Conservation (phyloP, 2,797 vertebrate species). For the Chromis chromis region DNA sequence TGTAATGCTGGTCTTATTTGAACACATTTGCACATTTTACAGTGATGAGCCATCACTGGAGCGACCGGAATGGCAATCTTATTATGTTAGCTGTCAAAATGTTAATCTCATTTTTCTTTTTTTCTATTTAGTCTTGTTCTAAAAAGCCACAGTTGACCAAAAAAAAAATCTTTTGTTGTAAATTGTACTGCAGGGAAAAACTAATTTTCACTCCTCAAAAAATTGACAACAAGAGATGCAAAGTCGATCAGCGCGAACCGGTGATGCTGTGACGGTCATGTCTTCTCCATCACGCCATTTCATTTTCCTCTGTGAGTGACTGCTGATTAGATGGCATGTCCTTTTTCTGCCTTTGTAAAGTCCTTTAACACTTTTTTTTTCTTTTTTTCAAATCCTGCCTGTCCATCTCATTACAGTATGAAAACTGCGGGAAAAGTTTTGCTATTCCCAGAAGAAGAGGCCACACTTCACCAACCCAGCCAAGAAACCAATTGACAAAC, state of each 20-base stretch:
- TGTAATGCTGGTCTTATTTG: slow-evolving; percentile 16
- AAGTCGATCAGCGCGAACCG: slow-evolving; percentile 39
- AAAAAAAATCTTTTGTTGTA: slow-evolving; percentile 3
- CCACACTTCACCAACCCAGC: slow-evolving; percentile 30
- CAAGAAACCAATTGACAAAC: slow-evolving; percentile 53
- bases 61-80: slow-evolving; percentile 36
- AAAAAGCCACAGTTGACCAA: slow-evolving; percentile 21
- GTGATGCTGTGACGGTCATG: slow-evolving; percentile 14
- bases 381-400: not conserved
- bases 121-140: slow-evolving; percentile 10
- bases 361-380: not conserved
- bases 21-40: slow-evolving; percentile 3
- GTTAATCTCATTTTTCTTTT: slow-evolving; percentile 48
- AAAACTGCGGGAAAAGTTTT: slow-evolving; percentile 17
- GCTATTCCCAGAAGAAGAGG: slow-evolving; percentile 19
- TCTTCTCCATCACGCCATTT: slow-evolving; percentile 23
- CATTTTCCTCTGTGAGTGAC: slow-evolving; percentile 10
- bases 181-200: not conserved
- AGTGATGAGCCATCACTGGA: slow-evolving; percentile 27
- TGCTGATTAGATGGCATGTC: slow-evolving; percentile 26
- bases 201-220: slow-evolving; percentile 42
- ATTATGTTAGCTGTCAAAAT: slow-evolving; percentile 60
- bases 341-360: slow-evolving; percentile 2
- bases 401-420: slow-evolving; percentile 4
- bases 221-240: slow-evolving; percentile 22